A percentile compares a stretch with the other conserved stretches of the same genome.
Conservation (phyloP, 2,888 invertebrate genomes). For the Tanypteryx hageni region DNA sequence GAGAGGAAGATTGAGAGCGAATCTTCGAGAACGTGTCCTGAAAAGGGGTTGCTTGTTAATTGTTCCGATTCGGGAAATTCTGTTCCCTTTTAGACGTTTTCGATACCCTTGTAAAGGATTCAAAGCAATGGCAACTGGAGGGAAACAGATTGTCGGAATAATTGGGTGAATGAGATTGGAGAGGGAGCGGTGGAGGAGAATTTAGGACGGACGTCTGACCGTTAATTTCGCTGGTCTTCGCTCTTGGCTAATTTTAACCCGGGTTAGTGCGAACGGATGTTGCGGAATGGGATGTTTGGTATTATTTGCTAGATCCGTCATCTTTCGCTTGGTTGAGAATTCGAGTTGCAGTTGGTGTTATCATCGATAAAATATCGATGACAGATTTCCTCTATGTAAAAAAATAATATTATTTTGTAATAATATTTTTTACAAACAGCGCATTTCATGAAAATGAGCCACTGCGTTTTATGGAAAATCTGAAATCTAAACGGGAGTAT, state of each 20-base stretch:
- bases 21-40: not conserved
- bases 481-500: no score
- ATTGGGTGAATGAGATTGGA: slow-evolving; percentile 20
- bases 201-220: slow-evolving; percentile 45
- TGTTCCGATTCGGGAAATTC: slow-evolving; percentile 55
- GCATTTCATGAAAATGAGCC: no score
- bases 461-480: no score
- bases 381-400: not conserved
- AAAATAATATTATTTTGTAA: no score
- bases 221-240: slow-evolving; percentile 39
- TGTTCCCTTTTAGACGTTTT: slow-evolving; percentile 53
- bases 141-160: slow-evolving; percentile 44
- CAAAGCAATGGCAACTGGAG: slow-evolving; percentile 5
- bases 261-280: not conserved
- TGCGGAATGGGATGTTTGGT: not conserved
- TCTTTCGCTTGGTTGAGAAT: not conserved
- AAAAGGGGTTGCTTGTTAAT: slow-evolving; percentile 51
- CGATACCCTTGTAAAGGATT: slow-evolving; percentile 41
- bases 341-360: not conserved
- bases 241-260: slow-evolving; percentile 39
- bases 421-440: no score
- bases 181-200: slow-evolving; percentile 3
- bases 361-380: not conserved
- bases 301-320: not conserved
- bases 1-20: not conserved